phyloP scores from a whole-genome alignment of 2,113 vertebrate species.

The Cynoglossus semilaevis region DNA sequence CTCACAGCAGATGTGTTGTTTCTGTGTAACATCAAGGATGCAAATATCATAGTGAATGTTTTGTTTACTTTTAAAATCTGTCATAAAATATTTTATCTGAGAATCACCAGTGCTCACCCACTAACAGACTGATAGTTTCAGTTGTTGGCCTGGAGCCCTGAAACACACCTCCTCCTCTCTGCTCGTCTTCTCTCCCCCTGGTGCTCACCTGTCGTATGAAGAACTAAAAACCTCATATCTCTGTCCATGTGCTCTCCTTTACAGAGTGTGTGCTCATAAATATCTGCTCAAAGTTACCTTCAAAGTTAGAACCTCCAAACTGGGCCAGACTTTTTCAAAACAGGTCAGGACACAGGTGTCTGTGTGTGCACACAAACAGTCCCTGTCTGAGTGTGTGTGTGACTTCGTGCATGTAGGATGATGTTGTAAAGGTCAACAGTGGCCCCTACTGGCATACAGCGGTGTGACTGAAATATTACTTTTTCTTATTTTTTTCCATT shows the following conservation, averaged over 20 bases:
- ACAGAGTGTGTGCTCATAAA: constrained; percentile 38
- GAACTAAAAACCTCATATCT: constrained; percentile 11
- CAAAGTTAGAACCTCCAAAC: constrained; percentile 54
- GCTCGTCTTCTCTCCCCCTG: neutral
- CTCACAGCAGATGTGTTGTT: too few relatives aligned
- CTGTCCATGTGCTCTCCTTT: constrained; percentile 9
- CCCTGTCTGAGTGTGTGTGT: constrained; percentile 9
- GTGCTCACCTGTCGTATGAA: neutral
- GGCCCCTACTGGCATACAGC: constrained; percentile 61
- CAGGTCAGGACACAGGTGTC: constrained; percentile 56
- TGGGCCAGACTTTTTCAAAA: constrained; percentile 48
- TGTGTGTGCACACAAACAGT: constrained; percentile 1
- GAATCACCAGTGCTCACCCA: too few relatives aligned
- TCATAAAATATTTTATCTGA: too few relatives aligned
- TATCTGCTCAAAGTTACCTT: constrained; percentile 49
- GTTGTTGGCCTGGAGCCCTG: too few relatives aligned
- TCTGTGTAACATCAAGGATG: too few relatives aligned
- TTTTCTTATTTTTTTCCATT: neutral
- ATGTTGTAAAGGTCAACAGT: constrained; percentile 35
- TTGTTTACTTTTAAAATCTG: too few relatives aligned
- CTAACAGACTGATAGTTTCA: too few relatives aligned
- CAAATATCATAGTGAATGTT: too few relatives aligned
- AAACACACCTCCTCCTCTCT: too few relatives aligned
- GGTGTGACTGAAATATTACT: constrained; percentile 10
- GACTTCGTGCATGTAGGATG: constrained; percentile 5